A percentile compares a stretch with the other conserved stretches of the same genome.
These are phyloP conservation scores for Lagocephalus sceleratus DNA, from an alignment of 2,797 vertebrate species.

Conservation along the genomic window DNA sequence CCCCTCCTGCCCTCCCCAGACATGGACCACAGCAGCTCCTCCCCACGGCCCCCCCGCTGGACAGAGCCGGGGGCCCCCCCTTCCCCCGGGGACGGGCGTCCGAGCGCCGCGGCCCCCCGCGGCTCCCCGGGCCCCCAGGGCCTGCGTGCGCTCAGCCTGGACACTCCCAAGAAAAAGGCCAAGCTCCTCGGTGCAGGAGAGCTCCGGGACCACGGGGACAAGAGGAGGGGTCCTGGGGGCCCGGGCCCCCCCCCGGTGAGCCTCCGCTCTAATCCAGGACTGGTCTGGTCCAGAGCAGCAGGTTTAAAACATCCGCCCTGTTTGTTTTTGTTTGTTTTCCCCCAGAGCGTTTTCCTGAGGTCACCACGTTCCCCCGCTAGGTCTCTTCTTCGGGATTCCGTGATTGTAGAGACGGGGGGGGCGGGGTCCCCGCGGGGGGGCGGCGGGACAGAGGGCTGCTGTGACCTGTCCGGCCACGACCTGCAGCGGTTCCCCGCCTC, in stretches of 20 bases:
- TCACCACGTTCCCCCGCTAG: no score
- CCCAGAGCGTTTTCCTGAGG: no score
- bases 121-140: slow-evolving; percentile 48
- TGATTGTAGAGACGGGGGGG: no score
- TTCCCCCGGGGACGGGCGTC: slow-evolving; percentile 27
- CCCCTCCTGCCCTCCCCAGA: no score
- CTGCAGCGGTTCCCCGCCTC: no score
- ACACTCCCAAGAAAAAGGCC: slow-evolving; percentile 62
- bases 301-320: not conserved
- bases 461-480: no score
- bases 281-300: no score
- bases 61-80: slow-evolving; percentile 4
- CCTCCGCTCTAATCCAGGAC: not conserved
- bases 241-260: slow-evolving; percentile 41
- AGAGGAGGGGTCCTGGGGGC: slow-evolving; percentile 19
- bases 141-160: slow-evolving; percentile 50
- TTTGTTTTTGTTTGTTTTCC: slow-evolving; percentile 7
- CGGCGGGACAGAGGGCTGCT: no score
- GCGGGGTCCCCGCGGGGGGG: no score
- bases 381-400: no score
- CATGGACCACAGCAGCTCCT: no score
- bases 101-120: slow-evolving; percentile 4
- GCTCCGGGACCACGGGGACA: slow-evolving; percentile 23
- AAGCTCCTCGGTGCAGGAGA: slow-evolving; percentile 8
- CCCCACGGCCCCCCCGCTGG: slow-evolving; percentile 21